Base-by-base conservation (phyloP, 2,113 vertebrate species). In the Rynchops niger region DNA sequence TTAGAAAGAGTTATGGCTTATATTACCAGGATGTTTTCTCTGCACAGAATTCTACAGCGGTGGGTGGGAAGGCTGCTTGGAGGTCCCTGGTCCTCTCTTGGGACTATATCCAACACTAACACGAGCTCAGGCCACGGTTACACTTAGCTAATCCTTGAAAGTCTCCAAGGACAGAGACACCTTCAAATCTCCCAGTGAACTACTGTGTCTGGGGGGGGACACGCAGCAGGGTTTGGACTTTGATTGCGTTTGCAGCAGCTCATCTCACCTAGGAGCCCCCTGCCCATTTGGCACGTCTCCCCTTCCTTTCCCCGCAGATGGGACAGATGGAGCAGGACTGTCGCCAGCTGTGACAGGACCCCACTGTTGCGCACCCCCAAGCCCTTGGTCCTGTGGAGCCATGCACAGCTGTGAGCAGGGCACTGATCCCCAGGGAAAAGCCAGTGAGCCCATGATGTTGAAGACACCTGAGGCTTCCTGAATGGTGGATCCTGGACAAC, bases 401-500 rank as follows among this genome's bases (percentile, higher is more conserved):
- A 0, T 15, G 40, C 49, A 14, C 17, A 61, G n/a, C 40, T 34
- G 20, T 47, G 58, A 78, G 10, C 40, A 29, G 17, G 23, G 5
- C 26, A 6, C 16, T 11, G 18, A 4, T 49, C 43, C 67, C 30
- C 23, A 8, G 1, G 4, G 61, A 38, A 50, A 66, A 3, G 18
- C 9, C 73, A 34, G 38, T 0, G 0, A 86, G 30, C 2, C 52
- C 0, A 0, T 22, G 56, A 9, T 49, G n/a, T 27, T 5, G 5
- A 70, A 93, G 50, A 7, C 45, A 32, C 45, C 25, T 16, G 29
- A 65, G 26, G 21, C 59, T 78, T 34, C 32, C 55, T 11, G 3
- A 38, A 10, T 10, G 23, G 3, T 15, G 27, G 19, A 32, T 56
- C 21, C 47, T 27, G 38, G 26, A 9, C 29, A 38, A 12, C 22